Percentiles rank a stretch among this genome's conserved stretches.
These are phyloP conservation scores for Erebia aethiops DNA, from an alignment of 2,888 invertebrate species.

Conservation along the genomic window DNA sequence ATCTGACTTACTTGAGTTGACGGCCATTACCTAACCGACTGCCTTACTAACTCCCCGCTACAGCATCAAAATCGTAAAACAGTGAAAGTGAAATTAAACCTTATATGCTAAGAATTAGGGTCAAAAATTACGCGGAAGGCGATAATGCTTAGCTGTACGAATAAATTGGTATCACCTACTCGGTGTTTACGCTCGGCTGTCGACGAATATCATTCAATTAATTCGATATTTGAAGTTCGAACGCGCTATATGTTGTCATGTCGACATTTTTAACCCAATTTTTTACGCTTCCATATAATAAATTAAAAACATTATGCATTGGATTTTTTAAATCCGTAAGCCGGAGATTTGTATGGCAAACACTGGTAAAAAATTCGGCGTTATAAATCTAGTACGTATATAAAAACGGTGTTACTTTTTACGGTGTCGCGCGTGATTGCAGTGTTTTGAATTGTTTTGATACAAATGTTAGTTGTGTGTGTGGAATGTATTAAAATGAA, in stretches of 20 bases:
- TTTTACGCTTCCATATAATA: neutral
- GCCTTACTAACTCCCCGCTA: constrained; percentile 66
- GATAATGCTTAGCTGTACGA: constrained; percentile 45
- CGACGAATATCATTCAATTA: constrained; percentile 74
- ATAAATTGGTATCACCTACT: constrained; percentile 60
- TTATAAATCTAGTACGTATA: neutral
- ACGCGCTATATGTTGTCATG: constrained; percentile 64
- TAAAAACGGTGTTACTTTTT: neutral
- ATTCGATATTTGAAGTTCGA: constrained; percentile 78
- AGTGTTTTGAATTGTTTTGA: constrained; percentile 2
- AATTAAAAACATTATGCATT: neutral
- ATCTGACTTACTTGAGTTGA: constrained; percentile 64
- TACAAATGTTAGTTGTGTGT: constrained; percentile 13
- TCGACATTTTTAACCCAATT: constrained; percentile 2
- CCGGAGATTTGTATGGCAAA: neutral
- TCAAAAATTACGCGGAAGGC: constrained; percentile 49
- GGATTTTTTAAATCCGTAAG: neutral
- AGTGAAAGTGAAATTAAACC: constrained; percentile 40
- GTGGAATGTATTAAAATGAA: constrained; percentile 17
- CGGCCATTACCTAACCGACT: constrained; percentile 77
- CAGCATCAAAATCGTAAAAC: constrained; percentile 45
- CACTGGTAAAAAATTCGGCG: neutral
- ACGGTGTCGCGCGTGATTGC: neutral
- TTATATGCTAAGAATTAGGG: constrained; percentile 53
- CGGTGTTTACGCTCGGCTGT: constrained; percentile 71